Percentiles rank a stretch among this genome's conserved stretches.
phyloP scores from a whole-genome alignment of 2,113 vertebrate species.

The Patagioenas fasciata region DNA sequence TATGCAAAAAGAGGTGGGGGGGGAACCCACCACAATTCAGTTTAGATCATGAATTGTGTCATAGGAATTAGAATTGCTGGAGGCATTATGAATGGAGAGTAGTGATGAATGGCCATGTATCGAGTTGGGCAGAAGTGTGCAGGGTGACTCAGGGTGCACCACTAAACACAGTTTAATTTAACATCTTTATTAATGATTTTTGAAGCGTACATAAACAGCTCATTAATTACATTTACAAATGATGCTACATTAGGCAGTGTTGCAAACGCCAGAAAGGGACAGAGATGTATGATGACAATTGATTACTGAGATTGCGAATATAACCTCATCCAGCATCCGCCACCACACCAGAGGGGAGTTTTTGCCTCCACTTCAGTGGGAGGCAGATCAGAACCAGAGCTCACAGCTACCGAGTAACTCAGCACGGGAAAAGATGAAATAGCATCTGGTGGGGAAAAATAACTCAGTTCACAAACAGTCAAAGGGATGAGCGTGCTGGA shows the following conservation, averaged over 20 bases:
- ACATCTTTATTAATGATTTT: slow-evolving; percentile 53
- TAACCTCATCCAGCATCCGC: neutral
- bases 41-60: neutral
- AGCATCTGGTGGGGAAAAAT: neutral
- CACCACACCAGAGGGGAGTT: neutral
- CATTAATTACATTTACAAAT: slow-evolving; percentile 57
- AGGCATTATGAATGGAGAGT: neutral
- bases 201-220: slow-evolving; percentile 41
- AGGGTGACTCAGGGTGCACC: neutral
- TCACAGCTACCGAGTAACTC: neutral
- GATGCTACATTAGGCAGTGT: neutral
- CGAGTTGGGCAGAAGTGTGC: neutral
- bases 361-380: neutral
- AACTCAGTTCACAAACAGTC: neutral
- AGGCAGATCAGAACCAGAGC: neutral
- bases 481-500: neutral
- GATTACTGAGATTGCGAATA: neutral
- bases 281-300: slow-evolving; percentile 15
- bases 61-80: neutral
- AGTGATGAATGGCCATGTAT: neutral
- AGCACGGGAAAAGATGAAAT: neutral
- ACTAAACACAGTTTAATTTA: slow-evolving; percentile 12
- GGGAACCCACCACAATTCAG: neutral
- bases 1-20: neutral
- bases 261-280: slow-evolving; percentile 1